Conservation (phyloP, 2,888 invertebrate genomes). For the Pyralis farinalis region DNA sequence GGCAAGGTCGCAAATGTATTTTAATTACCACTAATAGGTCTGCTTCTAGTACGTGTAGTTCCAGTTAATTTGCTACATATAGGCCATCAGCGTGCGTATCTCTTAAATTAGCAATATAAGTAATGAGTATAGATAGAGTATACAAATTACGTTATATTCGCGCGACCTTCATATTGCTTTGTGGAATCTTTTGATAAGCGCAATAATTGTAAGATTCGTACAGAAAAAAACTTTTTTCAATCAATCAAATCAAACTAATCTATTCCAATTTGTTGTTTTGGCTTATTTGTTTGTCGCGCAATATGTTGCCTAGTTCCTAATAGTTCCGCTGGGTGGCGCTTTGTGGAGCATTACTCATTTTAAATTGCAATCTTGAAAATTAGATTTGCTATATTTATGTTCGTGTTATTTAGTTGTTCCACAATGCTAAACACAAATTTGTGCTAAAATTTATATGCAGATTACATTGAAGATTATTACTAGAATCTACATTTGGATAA, state of each 20-base stretch:
- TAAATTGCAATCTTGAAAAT: constrained; percentile 9
- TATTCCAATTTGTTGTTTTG: constrained; percentile 3
- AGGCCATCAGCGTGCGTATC: neutral
- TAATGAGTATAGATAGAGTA: neutral
- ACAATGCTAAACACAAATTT: neutral
- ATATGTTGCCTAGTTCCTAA: constrained; percentile 8
- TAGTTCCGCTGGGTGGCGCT: constrained; percentile 12
- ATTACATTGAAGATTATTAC: too few species aligned
- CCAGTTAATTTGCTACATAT: neutral
- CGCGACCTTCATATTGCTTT: constrained; percentile 3
- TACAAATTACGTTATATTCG: neutral
- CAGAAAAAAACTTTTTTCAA: neutral
- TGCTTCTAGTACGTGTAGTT: neutral
- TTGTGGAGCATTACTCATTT: constrained; percentile 8
- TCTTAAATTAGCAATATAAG: constrained; percentile 1
- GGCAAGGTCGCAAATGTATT: constrained; percentile 8
- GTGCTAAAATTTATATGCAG: too few species aligned
- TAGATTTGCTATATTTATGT: constrained; percentile 8
- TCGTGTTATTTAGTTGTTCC: neutral
- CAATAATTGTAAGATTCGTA: neutral
- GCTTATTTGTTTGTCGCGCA: constrained; percentile 8
- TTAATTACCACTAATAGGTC: constrained; percentile 1
- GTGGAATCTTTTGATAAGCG: neutral
- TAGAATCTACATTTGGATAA: too few species aligned
- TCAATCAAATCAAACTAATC: neutral